These are phyloP conservation scores for Drosophila atripex DNA, from an alignment of 2,888 invertebrate genomes.

Conservation along the genomic window DNA sequence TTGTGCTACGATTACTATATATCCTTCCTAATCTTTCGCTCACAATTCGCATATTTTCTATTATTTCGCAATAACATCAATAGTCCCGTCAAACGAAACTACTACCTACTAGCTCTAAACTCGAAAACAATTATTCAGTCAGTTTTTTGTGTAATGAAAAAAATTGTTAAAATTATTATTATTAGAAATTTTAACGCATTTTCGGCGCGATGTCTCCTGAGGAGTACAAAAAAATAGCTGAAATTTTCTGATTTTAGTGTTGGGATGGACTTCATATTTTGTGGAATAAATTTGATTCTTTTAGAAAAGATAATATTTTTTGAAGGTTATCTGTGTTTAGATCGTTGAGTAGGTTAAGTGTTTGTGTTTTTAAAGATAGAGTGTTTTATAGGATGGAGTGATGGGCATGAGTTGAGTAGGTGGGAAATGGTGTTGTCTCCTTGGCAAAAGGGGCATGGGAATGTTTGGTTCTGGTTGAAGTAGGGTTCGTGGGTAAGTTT, in stretches of 20 bases:
- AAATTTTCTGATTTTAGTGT: not conserved
- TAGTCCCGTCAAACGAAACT: constrained; percentile 60
- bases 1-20: constrained; percentile 13
- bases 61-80: constrained; percentile 77
- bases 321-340: no score
- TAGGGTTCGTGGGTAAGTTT: no score
- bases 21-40: constrained; percentile 20
- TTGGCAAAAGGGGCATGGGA: no score
- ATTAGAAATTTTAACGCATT: constrained; percentile 62
- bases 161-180: constrained; percentile 64
- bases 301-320: no score
- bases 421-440: no score
- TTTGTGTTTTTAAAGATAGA: no score
- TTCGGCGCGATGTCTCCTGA: constrained; percentile 39
- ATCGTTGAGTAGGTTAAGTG: no score
- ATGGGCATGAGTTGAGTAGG: no score
- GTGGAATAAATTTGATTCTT: no score
- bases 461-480: no score
- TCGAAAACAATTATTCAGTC: constrained; percentile 47
- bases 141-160: constrained; percentile 54
- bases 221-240: constrained; percentile 52
- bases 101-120: constrained; percentile 27
- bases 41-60: constrained; percentile 61
- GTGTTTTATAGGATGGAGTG: no score
- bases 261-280: not conserved